Conservation (phyloP, 2,888 invertebrate genomes). For the Troides helena region DNA sequence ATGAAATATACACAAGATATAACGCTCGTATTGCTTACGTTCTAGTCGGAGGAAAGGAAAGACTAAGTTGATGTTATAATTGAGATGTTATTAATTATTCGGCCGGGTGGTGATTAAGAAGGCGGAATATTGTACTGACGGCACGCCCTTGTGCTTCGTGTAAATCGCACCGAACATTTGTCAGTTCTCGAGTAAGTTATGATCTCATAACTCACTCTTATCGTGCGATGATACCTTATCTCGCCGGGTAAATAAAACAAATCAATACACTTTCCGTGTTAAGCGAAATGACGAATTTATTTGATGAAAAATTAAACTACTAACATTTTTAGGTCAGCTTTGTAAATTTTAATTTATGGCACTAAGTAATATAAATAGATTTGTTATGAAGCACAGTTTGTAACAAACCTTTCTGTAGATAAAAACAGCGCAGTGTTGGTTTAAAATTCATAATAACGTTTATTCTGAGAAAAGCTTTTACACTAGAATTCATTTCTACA, state of each 20-base stretch:
- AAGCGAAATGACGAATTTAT: slow-evolving; percentile 5
- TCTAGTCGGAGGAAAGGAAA: slow-evolving; percentile 62
- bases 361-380: too few species aligned
- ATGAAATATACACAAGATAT: not conserved
- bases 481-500: slow-evolving; percentile 36
- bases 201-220: slow-evolving; percentile 41
- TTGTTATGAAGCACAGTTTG: not conserved
- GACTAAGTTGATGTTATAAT: slow-evolving; percentile 72
- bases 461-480: slow-evolving; percentile 33
- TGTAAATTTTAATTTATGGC: too few species aligned
- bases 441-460: slow-evolving; percentile 14
- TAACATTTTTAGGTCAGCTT: not conserved
- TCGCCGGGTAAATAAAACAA: slow-evolving; percentile 29
- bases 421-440: not conserved
- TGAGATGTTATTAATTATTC: slow-evolving; percentile 75
- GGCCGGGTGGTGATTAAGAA: slow-evolving; percentile 67
- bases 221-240: slow-evolving; percentile 50
- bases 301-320: not conserved
- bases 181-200: slow-evolving; percentile 37
- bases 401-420: not conserved
- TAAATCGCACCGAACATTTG: slow-evolving; percentile 47
- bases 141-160: slow-evolving; percentile 59
- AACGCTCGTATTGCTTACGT: slow-evolving; percentile 1
- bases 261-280: slow-evolving; percentile 5
- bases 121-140: slow-evolving; percentile 65